Evolutionary conservation across 2,888 invertebrate species (phyloP).

Genomic region (Amiota mariae): DNA sequence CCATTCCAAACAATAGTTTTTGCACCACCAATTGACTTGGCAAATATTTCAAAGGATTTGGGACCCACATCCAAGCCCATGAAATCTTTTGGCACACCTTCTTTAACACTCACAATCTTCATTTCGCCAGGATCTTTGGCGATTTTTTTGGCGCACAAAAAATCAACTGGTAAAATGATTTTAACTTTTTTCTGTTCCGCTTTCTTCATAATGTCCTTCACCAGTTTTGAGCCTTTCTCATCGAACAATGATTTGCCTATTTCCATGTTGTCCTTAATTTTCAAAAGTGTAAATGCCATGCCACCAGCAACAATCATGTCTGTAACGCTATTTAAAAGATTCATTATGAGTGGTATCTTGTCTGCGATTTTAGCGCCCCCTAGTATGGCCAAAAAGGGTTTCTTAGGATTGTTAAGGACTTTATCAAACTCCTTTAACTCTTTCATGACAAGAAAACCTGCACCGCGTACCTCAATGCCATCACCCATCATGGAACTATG

Average conservation of each 20-base stretch:
- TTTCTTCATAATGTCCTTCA: constrained; percentile 88
- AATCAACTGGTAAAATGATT: constrained; percentile 95
- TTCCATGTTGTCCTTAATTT: constrained; percentile 91
- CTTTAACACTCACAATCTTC: constrained; percentile 79
- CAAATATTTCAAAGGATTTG: constrained; percentile 85
- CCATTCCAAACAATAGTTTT: constrained; percentile 99
- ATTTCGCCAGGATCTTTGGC: constrained; percentile 90
- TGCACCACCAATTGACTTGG: constrained; percentile 86
- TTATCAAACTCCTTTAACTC: constrained; percentile 98
- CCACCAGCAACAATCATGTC: constrained; percentile 99
- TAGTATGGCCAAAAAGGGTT: constrained; percentile 97
- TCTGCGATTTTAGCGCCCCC: constrained; percentile 99
- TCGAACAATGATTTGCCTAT: constrained; percentile 97
- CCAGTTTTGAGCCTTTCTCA: constrained; percentile 95
- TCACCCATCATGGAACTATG: constrained; percentile 98
- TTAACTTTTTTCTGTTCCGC: constrained; percentile 92
- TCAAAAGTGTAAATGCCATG: constrained; percentile 99
- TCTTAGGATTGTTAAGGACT: constrained; percentile 94
- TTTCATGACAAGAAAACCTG: constrained; percentile 96
- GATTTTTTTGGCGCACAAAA: constrained; percentile 94
- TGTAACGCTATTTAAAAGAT: constrained; percentile 95
- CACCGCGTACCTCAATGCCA: constrained; percentile 90
- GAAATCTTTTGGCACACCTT: constrained; percentile 93
- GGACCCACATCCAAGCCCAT: constrained; percentile 97
- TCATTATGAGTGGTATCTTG: constrained; percentile 98